These are phyloP conservation scores for Oxystoma pomonae DNA, from an alignment of 2,888 invertebrate species.

Conservation along the genomic window DNA sequence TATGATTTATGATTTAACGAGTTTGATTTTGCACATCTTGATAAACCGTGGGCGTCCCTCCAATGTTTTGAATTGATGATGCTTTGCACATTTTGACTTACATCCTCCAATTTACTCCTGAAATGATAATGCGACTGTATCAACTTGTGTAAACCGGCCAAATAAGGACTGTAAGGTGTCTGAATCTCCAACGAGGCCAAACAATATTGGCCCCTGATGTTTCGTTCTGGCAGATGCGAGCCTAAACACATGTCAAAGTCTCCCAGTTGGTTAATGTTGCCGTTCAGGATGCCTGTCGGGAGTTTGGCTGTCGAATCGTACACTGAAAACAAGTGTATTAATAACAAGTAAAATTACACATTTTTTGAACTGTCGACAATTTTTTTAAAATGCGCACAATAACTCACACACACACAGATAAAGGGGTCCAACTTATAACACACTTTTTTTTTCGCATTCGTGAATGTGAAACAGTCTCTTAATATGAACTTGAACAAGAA, in stretches of 20 bases:
- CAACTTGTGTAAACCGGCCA: constrained; percentile 52
- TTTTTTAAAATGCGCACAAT: too few relatives aligned
- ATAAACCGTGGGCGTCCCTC: too few relatives aligned
- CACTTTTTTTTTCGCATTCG: too few relatives aligned
- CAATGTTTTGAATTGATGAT: too few relatives aligned
- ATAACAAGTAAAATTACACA: constrained; percentile 5
- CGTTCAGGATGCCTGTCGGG: constrained; percentile 45
- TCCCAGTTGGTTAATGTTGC: constrained; percentile 46
- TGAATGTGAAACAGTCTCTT: too few relatives aligned
- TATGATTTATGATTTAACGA: too few relatives aligned
- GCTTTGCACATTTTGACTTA: too few relatives aligned
- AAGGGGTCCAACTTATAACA: too few relatives aligned
- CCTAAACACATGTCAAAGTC: constrained; percentile 45
- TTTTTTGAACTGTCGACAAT: too few relatives aligned
- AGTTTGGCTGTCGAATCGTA: constrained; percentile 47
- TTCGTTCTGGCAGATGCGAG: constrained; percentile 36
- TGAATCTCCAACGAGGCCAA: constrained; percentile 56
- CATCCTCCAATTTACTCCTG: constrained; percentile 61
- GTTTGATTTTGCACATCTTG: too few relatives aligned
- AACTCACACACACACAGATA: too few relatives aligned
- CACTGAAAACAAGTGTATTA: constrained; percentile 44
- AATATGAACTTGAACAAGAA: too few relatives aligned
- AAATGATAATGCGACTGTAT: constrained; percentile 61
- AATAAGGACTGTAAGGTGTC: constrained; percentile 48
- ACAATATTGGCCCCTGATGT: constrained; percentile 60